These are phyloP conservation scores for Aulostomus chinensis DNA, from an alignment of 2,797 vertebrate genomes.

Conservation along the genomic window DNA sequence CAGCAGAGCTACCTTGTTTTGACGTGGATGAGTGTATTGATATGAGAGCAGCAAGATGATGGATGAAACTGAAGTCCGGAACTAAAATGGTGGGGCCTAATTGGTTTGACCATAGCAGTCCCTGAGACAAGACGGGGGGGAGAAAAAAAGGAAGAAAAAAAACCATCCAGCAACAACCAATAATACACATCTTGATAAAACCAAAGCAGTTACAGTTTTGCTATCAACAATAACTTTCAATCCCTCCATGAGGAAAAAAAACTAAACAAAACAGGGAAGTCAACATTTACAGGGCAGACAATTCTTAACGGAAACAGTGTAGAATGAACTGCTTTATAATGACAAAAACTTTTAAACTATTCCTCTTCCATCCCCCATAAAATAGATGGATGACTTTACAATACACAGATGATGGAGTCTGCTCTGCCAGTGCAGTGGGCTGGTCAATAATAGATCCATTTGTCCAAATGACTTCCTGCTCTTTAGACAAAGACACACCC, in stretches of 20 bases:
- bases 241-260: too few species aligned
- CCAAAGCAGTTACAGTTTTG: too few species aligned
- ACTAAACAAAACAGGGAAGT: not conserved
- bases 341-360: not conserved
- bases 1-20: conserved; percentile 18
- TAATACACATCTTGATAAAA: too few species aligned
- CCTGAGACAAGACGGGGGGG: too few species aligned
- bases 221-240: too few species aligned
- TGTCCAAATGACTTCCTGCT: conserved; percentile 56
- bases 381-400: not conserved
- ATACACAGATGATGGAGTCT: conserved; percentile 18
- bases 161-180: too few species aligned
- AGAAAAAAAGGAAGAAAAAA: too few species aligned
- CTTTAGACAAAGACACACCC: conserved; percentile 18
- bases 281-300: not conserved
- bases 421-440: not conserved
- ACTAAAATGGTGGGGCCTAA: too few species aligned
- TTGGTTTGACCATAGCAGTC: too few species aligned
- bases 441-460: conserved; percentile 47
- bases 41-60: conserved; percentile 2
- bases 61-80: too few species aligned
- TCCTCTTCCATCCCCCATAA: not conserved
- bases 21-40: conserved; percentile 7
- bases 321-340: not conserved
- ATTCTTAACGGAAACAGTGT: not conserved